A percentile compares a stretch with the other conserved stretches of the same genome.
Conservation (phyloP, 1,140 invertebrate genomes). For the Aphidius ervi region DNA sequence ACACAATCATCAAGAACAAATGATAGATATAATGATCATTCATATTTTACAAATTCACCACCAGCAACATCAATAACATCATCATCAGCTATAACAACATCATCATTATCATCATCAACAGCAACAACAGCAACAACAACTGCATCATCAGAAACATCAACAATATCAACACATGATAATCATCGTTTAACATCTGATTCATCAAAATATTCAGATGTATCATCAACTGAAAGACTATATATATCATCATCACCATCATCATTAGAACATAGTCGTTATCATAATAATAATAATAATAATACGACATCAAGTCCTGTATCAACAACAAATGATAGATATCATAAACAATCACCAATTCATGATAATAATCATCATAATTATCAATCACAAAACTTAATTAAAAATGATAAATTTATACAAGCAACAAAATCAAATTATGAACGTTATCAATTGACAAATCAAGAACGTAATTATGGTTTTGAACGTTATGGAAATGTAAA, state of each 20-base stretch:
- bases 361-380: conserved; percentile 27
- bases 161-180: conserved; percentile 9
- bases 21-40: conserved; percentile 43
- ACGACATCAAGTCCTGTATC: conserved; percentile 1
- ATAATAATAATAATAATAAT: not conserved
- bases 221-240: conserved; percentile 44
- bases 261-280: conserved; percentile 45
- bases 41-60: conserved; percentile 33
- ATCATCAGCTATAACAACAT: not conserved
- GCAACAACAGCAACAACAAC: no score
- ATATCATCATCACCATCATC: conserved; percentile 54
- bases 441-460: conserved; percentile 32
- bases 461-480: conserved; percentile 35
- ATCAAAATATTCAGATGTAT: conserved; percentile 34
- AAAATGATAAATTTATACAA: conserved; percentile 36
- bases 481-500: conserved; percentile 25
- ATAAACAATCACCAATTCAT: conserved; percentile 31
- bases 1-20: conserved; percentile 50
- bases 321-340: conserved; percentile 30
- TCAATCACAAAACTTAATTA: conserved; percentile 16
- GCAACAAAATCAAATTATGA: conserved; percentile 36
- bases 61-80: conserved; percentile 30
- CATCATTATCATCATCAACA: not conserved
- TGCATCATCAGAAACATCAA: no score
- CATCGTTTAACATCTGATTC: conserved; percentile 8